A percentile compares a stretch with the other conserved stretches of the same genome.
Evolutionary conservation across 2,113 vertebrate genomes (phyloP).

Genomic region (Pitta sordida): DNA sequence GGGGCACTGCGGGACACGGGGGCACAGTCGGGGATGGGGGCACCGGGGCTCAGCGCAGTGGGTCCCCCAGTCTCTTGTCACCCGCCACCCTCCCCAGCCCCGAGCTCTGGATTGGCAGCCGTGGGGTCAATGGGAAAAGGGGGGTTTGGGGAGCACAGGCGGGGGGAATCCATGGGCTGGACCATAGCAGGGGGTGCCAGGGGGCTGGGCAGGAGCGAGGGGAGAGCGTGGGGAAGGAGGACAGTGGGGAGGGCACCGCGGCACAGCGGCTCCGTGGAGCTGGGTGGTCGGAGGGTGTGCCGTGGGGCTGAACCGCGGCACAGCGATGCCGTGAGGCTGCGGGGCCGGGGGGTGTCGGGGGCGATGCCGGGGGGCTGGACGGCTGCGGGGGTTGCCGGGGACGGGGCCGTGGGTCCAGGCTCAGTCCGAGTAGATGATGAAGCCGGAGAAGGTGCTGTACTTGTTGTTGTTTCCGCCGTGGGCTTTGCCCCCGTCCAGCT

Average conservation of each 20-base stretch:
- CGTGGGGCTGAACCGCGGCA: background rate
- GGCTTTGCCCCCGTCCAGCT: slow-evolving; percentile 96
- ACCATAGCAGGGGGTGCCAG: background rate
- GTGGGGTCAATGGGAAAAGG: background rate
- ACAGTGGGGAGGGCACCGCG: background rate
- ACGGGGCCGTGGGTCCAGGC: background rate
- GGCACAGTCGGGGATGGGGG: background rate
- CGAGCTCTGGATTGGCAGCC: background rate
- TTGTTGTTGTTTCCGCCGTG: slow-evolving; percentile 99
- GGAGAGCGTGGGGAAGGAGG: background rate
- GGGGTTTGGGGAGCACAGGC: background rate
- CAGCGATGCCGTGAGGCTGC: background rate
- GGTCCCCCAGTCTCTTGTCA: background rate
- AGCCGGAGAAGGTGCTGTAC: slow-evolving; percentile 98
- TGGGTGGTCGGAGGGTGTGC: background rate
- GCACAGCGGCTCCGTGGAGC: background rate
- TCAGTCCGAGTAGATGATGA: slow-evolving; percentile 98
- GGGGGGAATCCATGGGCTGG: background rate
- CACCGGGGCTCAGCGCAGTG: background rate
- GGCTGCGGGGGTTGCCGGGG: background rate
- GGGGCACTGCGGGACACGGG: background rate
- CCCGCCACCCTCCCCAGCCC: background rate
- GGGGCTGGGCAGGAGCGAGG: background rate
- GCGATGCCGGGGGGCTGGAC: background rate
- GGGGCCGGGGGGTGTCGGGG: background rate